Base-by-base conservation (phyloP, 1,140 invertebrate genomes). In the Papilio polytes region DNA sequence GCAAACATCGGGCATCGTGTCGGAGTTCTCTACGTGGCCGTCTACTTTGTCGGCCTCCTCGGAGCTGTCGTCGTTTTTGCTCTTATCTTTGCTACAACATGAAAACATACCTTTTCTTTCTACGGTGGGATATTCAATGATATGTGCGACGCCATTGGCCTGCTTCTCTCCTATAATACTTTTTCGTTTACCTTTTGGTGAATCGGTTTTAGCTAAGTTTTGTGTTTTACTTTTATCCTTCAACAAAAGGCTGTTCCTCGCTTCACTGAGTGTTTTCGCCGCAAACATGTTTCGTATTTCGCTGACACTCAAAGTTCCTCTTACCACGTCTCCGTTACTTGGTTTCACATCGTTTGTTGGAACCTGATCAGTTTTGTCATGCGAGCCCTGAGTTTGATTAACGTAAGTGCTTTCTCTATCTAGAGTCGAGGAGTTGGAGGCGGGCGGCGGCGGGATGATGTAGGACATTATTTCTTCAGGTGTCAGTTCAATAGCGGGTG, bases 371-470 rank as follows among this genome's bases (percentile, higher is more conserved):
- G 81, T 85, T 85, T 90, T 92, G 48, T 85, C 86, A 81, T 89
- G 86, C 13, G 88, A 53, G 84, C 91, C 86, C 85, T 93, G 89
- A 80, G 84, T 89, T 85, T 94, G 91, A 84, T 94, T 93, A n/a
- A 88, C 87, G 82, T 95, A 94, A 82, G 86, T 88, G 81, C 86
- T 86, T 63, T 94, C 91, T 87, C 90, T 91, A 85, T 92, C 90
- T 91, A 94, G 87, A 44, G 91, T 92, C 6, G 92, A 94, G 31
- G 90, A 89, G 80, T 95, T 94, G 0, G 95, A 95, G 3, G 94
- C 88, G 1, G 98, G 97, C 0, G 98, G 98, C 3, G 97, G 97
- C 51, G 97, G 98, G 88, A 98, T 98, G 51, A 98, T 98, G 81
- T 97, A 97, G 0, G 97, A 96, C 94, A 97, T 96, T 63, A 98